phyloP scores from a whole-genome alignment of 1,140 invertebrate species.

The Drosophila seguyi region DNA sequence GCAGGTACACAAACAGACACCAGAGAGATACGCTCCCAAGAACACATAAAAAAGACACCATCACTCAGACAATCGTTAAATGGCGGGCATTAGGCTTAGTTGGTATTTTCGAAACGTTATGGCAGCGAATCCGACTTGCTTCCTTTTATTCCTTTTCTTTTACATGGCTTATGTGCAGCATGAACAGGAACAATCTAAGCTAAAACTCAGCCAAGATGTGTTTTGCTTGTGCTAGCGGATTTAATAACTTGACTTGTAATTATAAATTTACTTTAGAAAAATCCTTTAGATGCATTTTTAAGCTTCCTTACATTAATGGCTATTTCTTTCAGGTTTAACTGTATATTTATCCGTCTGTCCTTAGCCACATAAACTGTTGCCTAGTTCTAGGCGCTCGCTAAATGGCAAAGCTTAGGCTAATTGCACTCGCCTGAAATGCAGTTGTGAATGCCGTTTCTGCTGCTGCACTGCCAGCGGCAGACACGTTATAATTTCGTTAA shows the following conservation, averaged over 20 bases:
- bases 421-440: conserved; percentile 65
- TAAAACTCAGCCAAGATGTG: too few relatives aligned
- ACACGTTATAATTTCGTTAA: conserved; percentile 66
- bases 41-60: conserved; percentile 6
- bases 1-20: conserved; percentile 10
- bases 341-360: not conserved
- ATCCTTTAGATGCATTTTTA: not conserved
- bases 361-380: conserved; percentile 28
- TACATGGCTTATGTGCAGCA: not conserved
- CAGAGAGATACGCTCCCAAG: not conserved
- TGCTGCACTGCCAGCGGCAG: conserved; percentile 17
- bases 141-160: not conserved
- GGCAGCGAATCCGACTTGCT: not conserved
- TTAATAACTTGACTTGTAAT: not conserved
- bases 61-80: conserved; percentile 30
- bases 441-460: conserved; percentile 40
- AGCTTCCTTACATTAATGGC: not conserved
- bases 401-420: conserved; percentile 64
- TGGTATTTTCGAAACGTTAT: conserved; percentile 49
- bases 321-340: not conserved
- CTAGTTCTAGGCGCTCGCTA: conserved; percentile 41
- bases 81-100: conserved; percentile 59
- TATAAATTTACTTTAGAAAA: not conserved
- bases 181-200: not conserved
- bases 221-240: too few relatives aligned